phyloP scores from a whole-genome alignment of 1,140 invertebrate genomes.

The Neuroterus valhalla region DNA sequence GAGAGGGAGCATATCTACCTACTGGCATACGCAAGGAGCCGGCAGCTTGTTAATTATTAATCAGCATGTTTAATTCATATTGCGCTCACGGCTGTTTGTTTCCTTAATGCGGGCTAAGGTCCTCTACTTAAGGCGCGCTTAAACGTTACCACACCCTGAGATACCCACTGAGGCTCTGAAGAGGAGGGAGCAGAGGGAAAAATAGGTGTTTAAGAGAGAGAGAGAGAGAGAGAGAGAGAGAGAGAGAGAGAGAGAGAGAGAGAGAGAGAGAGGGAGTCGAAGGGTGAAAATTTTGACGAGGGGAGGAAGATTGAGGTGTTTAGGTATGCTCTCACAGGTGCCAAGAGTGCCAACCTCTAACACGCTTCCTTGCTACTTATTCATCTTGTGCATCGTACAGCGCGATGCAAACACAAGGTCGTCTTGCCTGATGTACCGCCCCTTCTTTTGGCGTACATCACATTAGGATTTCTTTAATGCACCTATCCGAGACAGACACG shows the following conservation, averaged over 20 bases:
- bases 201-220: not conserved
- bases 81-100: constrained; percentile 70
- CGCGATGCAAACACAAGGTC: too few species aligned
- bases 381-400: too few species aligned
- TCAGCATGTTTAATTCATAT: constrained; percentile 74
- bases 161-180: not conserved
- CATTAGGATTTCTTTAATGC: too few species aligned
- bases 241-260: not conserved
- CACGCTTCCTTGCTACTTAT: too few species aligned
- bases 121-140: constrained; percentile 60
- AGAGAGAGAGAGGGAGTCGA: not conserved
- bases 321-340: not conserved
- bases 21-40: constrained; percentile 55
- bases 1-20: constrained; percentile 41
- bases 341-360: not conserved
- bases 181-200: not conserved
- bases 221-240: not conserved
- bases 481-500: too few species aligned
- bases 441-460: too few species aligned
- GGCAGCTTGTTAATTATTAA: constrained; percentile 72
- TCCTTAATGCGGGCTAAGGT: constrained; percentile 69
- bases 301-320: not conserved
- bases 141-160: constrained; percentile 56
- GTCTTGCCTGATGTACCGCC: too few species aligned
- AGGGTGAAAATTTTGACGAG: not conserved